Evolutionary conservation across 1,140 invertebrate species (phyloP).

Genomic region (Bombus haemorrhoidalis): DNA sequence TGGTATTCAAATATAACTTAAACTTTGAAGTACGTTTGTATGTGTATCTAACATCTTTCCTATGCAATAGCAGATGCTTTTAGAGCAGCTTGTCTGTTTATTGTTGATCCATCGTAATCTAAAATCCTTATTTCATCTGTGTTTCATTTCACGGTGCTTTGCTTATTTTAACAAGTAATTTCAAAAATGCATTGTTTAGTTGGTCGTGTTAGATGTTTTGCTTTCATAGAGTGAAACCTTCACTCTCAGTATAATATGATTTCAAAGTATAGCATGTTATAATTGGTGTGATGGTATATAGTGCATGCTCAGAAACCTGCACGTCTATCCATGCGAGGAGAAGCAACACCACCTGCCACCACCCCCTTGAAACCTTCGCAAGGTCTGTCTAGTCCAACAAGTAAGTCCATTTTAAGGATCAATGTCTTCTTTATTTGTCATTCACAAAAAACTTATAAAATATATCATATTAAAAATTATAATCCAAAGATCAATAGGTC

Average conservation of each 20-base stretch:
- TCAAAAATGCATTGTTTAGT: neutral
- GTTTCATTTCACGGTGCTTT: neutral
- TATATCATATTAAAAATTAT: neutral
- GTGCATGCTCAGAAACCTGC: slow-evolving; percentile 77
- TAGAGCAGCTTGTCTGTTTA: neutral
- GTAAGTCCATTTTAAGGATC: slow-evolving; percentile 70
- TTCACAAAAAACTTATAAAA: neutral
- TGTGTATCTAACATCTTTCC: neutral
- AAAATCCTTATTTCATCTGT: neutral
- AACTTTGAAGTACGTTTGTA: neutral
- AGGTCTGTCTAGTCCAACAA: slow-evolving; percentile 71
- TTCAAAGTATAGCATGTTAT: slow-evolving; percentile 63
- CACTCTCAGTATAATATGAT: neutral
- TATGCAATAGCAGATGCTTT: neutral
- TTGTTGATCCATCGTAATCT: neutral
- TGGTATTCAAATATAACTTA: neutral
- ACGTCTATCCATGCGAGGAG: slow-evolving; percentile 68
- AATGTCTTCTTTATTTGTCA: slow-evolving; percentile 7
- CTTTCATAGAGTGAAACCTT: neutral
- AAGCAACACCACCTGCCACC: slow-evolving; percentile 61
- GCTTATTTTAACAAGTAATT: neutral
- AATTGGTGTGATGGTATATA: slow-evolving; percentile 74
- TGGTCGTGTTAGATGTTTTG: neutral
- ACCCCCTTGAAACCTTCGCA: slow-evolving; percentile 70
- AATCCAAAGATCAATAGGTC: neutral